phyloP scores from a whole-genome alignment of 1,140 invertebrate species.

The Globodera ellingtonae region DNA sequence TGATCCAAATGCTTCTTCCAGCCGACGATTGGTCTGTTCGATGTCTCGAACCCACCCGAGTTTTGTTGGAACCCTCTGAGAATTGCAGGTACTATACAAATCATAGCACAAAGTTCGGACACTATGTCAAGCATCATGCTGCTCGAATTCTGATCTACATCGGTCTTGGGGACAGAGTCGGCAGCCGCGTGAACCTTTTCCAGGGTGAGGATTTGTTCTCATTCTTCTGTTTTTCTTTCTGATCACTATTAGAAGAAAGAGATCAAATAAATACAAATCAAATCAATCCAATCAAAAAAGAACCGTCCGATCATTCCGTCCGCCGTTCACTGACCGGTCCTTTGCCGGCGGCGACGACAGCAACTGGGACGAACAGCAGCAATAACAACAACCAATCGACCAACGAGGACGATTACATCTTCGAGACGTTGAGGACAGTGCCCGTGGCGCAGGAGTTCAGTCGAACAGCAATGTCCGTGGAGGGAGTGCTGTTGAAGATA shows the following conservation, averaged over 20 bases:
- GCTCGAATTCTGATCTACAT: conserved; percentile 73
- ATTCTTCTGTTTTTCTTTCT: background rate
- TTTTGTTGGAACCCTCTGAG: background rate
- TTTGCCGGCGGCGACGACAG: background rate
- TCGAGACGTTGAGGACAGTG: conserved; percentile 57
- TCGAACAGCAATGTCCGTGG: conserved; percentile 60
- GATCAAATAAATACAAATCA: background rate
- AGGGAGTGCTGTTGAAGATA: conserved; percentile 61
- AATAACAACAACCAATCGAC: conserved; percentile 29
- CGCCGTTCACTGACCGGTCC: background rate
- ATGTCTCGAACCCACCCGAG: background rate
- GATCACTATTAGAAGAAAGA: background rate
- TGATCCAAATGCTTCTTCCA: conserved; percentile 75
- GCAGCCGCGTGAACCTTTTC: conserved; percentile 70
- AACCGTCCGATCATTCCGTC: background rate
- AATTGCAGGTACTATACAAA: conserved; percentile 73
- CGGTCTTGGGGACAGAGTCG: conserved; percentile 70
- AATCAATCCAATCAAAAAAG: background rate
- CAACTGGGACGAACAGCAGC: background rate
- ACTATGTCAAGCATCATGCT: conserved; percentile 76
- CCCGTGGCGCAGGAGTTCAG: conserved; percentile 52
- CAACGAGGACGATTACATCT: conserved; percentile 65
- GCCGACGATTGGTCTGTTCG: conserved; percentile 73
- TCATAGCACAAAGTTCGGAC: conserved; percentile 75
- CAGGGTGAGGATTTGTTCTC: conserved; percentile 54